Percentiles rank a stretch among this genome's conserved stretches.
These are phyloP conservation scores for Cuniculus paca DNA, from an alignment of 2,797 vertebrate species.

Conservation along the genomic window DNA sequence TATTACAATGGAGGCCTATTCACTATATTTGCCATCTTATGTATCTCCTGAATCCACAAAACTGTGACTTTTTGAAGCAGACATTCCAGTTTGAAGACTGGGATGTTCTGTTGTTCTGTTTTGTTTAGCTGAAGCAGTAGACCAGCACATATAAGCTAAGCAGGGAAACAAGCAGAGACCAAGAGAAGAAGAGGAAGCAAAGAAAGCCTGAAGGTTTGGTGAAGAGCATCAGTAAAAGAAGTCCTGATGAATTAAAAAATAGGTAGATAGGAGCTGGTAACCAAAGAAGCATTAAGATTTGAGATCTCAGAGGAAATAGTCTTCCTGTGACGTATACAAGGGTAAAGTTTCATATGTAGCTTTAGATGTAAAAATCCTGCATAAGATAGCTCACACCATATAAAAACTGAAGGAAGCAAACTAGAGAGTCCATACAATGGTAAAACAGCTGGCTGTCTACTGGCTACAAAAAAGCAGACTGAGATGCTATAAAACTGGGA, in stretches of 20 bases:
- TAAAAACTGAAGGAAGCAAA: background rate
- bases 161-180: background rate
- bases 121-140: background rate
- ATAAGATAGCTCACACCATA: background rate
- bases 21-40: background rate
- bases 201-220: background rate
- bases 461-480: background rate
- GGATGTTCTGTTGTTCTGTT: background rate
- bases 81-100: background rate
- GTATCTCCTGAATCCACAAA: background rate
- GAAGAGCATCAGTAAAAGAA: background rate
- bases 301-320: background rate
- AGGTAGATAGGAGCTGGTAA: background rate
- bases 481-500: background rate
- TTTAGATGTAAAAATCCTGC: background rate
- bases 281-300: background rate
- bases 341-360: background rate
- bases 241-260: background rate
- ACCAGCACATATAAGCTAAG: background rate
- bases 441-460: background rate
- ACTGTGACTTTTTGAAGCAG: background rate
- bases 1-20: background rate
- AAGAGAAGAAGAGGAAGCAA: background rate
- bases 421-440: rapidly evolving
- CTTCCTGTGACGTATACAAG: background rate